A percentile compares a stretch with the other conserved stretches of the same genome.
These are phyloP conservation scores for Anneissia japonica DNA, from an alignment of 35 echinoderm and acorn worm genomes.

Conservation along the genomic window DNA sequence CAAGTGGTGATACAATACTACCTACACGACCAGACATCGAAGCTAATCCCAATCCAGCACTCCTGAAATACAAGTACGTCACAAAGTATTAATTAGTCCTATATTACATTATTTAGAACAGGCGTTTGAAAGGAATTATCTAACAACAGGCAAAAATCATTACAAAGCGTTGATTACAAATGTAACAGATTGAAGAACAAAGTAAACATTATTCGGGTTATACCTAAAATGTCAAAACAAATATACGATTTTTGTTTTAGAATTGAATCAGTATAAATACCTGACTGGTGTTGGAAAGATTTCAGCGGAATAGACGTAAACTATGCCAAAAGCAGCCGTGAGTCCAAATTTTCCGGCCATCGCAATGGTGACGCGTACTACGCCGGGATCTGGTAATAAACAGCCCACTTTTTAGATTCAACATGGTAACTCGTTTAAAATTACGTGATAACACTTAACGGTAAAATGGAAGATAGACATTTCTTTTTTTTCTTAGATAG, in stretches of 20 bases:
- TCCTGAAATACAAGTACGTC: not conserved
- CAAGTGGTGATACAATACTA: constrained; percentile 11
- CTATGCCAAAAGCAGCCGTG: constrained; percentile 65
- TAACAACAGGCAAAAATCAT: not conserved
- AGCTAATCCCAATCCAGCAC: not conserved
- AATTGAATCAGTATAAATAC: constrained; percentile 15
- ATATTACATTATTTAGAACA: not conserved
- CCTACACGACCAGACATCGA: constrained; percentile 4
- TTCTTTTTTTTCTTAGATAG: too few species aligned
- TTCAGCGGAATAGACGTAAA: constrained; percentile 68
- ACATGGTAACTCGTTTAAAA: too few species aligned
- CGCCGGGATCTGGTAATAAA: constrained; percentile 4
- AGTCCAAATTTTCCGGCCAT: constrained; percentile 84
- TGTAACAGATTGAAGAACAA: not conserved
- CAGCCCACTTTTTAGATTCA: too few species aligned
- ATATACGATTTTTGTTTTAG: not conserved
- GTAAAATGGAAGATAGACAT: too few species aligned
- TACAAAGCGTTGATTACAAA: not conserved
- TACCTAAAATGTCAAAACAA: not conserved
- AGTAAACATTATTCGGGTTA: not conserved
- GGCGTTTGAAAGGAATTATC: not conserved
- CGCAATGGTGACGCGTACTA: constrained; percentile 24
- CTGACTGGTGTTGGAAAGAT: constrained; percentile 79
- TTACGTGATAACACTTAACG: too few species aligned
- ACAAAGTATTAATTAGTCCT: not conserved